Evolutionary conservation across 1,140 invertebrate species (phyloP), one percentile per base, ranked within the genome.

Genomic region (Hyphantria cunea): DNA sequence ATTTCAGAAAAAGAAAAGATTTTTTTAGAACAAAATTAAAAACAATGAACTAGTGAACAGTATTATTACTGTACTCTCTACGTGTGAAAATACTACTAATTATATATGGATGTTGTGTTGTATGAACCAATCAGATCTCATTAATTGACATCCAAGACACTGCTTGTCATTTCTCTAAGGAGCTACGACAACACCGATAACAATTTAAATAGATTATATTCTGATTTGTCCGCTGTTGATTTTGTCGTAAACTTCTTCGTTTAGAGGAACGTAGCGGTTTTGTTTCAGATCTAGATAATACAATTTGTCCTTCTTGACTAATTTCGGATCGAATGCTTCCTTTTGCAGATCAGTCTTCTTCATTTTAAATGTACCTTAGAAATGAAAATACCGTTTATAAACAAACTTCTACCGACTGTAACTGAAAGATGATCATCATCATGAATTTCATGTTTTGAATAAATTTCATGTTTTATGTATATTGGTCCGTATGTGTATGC

Each of bases 261-360:
- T 94, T 7, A 98, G 73, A 9, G 91, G 92, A 7, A 94, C 74
- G 70, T 94, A 95, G 58, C 86, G 83, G 9, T 89, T 91, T 79
- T 91, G 91, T 74, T 93, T 94, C 6, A 86, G 51, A 66, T 94
- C 91, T 74, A 96, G 92, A 75, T 90, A 91, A 83, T 95, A 98
- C 2, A 98, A 76, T 79, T 93, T 94, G 81, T 98, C 97, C 45
- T 93, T 74, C 45, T 84, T 94, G 25, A 96, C 93, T 56, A 91
- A 84, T 41, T 91, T 93, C 0, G 96, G 95, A 91, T 99, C 92
- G 81, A 96, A 99, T 10, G 96, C 97, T 84, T 99, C 96, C 68
- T 96, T 96, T 86, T 98, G 96, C 11, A 99, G 92, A 80, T 98
- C 95, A 34, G 95, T 93, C 89, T 99, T 99, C 86, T 97, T 97